phyloP scores from a whole-genome alignment of 2,113 vertebrate species.

The Chloebia gouldiae region DNA sequence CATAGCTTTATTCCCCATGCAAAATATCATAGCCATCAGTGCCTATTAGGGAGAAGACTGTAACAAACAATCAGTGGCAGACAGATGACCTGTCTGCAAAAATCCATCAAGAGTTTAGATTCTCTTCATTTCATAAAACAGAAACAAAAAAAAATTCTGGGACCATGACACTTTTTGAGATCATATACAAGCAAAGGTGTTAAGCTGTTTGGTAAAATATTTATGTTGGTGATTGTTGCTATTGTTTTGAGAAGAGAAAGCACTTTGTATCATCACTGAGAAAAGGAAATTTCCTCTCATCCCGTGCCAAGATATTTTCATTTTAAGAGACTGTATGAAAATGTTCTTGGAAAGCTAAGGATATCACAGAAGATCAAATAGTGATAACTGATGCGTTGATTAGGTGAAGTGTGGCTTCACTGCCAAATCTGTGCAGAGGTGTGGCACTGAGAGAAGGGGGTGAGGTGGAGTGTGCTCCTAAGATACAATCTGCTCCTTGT shows the following conservation, averaged over 20 bases:
- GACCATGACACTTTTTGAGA: not conserved
- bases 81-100: not conserved
- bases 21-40: not conserved
- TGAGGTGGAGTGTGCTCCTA: rapidly evolving
- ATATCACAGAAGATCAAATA: not conserved
- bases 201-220: not conserved
- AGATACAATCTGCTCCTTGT: rapidly evolving
- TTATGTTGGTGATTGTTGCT: rapidly evolving
- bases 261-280: not conserved
- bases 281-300: not conserved
- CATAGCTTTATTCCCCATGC: not conserved
- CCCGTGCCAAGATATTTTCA: not conserved
- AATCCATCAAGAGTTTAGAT: not conserved
- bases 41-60: not conserved
- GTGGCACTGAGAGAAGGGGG: too few species aligned
- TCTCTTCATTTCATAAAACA: not conserved
- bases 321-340: not conserved
- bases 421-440: rapidly evolving
- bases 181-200: not conserved
- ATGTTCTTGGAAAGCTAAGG: not conserved
- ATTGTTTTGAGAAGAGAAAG: not conserved
- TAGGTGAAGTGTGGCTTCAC: not conserved
- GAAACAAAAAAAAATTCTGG: not conserved
- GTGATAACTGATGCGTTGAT: not conserved
- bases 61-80: not conserved